Base-by-base conservation (phyloP, 2,113 vertebrate genomes). In the Elachura formosa region DNA sequence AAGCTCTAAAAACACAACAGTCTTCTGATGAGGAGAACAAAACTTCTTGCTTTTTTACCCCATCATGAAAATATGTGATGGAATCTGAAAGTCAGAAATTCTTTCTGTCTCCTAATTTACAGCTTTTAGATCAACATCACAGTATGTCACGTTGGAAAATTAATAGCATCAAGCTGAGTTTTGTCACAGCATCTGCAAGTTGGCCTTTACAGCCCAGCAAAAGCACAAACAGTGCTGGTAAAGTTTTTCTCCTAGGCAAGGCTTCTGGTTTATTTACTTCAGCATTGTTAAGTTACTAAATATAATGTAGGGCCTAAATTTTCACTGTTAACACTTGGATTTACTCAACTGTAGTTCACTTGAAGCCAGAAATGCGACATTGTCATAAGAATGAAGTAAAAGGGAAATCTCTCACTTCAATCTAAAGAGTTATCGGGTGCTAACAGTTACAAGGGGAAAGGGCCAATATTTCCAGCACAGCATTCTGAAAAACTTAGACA, bases 141-240 rank as follows among this genome's bases (percentile, higher is more conserved):
- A 55, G 45, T 78, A 94, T 87, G 88, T 89, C 63, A 75, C 95
- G 85, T 96, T 92, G 86, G 91, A 97, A 97, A 97, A 95, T 96
- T 96, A 98, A 97, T 97, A 93, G 66, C 85, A 97, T 98, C 97
- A 97, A 97, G 96, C 95, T 98, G 97, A 95, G 61, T 91, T 97
- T 91, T 82, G 58, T 89, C 73, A 92, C 74, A 94, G 68, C 58
- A 93, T 97, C 96, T 89, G 82, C 74, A 79, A 34, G 31, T 82
- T 90, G 93, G 85, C 68, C 59, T 82, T 78, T 94, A 75, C 72
- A 94, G 94, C 64, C 84, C 81, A 96, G 74, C 72, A 87, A 96
- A 97, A 97, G 94, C 88, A 96, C 96, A 95, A 87, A 45, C 71
- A 96, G 51, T 94, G 81, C 96, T 97, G 94, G 83, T 95, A 96